Evolutionary conservation across 1,140 invertebrate species (phyloP), one percentile per base, ranked within the genome.

Genomic region (Meloidogyne chitwoodi): DNA sequence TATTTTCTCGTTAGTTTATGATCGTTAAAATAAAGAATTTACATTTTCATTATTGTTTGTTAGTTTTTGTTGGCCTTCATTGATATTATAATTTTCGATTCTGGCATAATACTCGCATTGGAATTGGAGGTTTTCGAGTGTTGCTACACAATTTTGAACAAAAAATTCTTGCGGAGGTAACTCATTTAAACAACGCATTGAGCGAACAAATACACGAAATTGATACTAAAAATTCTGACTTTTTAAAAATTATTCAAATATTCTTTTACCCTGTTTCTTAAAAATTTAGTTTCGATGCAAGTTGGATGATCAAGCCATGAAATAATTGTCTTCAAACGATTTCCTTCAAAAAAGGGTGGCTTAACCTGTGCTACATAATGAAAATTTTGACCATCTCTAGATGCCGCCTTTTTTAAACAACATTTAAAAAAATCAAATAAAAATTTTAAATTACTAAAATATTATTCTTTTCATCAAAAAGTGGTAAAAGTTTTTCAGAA

Each of bases 71-170:
- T 24, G 12, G 19, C 14, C 24, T 31, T 14, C 6, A 2, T 38
- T 72, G n/a, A 38, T n/a, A 34, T 61, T 8, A 26, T 29, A 19
- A 56, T 27, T 48, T 69, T 78, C 81, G 16, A 81, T 72, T 67
- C 81, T 79, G 5, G 83, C 77, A 26, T 63, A 71, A 44, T 81
- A 81, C 16, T 81, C 81, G 48, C 80, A 81, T 8, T 61, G 29
- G 44, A 81, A 81, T 70, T 79, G 74, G 0, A 81, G 64, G 24
- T 76, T 41, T 31, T 75, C 78, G 14, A 81, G 61, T 19, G 69
- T 61, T n/a, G 81, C 80, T 29, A 81, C 56, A 67, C 80, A 81
- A 41, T 81, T 69, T 41, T 44, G 14, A 24, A 77, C 72, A 12
- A 41, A 27, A 48, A 80, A 71, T 68, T 83, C 76, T 44, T 80